Base-by-base conservation (phyloP, 1,140 invertebrate species). In the Lethrus apterus region DNA sequence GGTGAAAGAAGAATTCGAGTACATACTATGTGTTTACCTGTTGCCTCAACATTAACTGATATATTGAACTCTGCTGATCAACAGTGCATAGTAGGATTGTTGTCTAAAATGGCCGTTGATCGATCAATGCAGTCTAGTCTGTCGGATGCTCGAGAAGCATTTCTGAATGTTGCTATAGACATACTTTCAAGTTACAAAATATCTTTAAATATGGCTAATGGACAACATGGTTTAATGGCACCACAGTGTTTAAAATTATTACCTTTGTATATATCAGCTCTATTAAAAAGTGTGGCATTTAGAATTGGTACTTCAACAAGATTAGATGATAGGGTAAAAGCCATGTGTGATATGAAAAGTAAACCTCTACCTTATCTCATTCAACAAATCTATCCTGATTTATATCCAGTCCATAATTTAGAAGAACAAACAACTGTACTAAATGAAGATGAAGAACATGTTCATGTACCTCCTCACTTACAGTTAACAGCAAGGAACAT, bases 51-150 rank as follows among this genome's bases (percentile, higher is more conserved):
- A 57, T 62, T 98, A 29, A 75, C 80, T 2, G 93, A 98, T 56
- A 76, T 99, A 10, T 76, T 96, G 56, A 79, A 88, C 59, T 78
- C 84, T 8, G 95, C 94, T n/a, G 95, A 99, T 70, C 87, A 96
- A 59, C 86, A 97, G 64, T 90, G 90, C 38, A 93, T 99, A 49
- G 75, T 94, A 26, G 89, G 89, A 29, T 68, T 99, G 33, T 72
- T 98, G 15, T 79, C 87, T 1, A 98, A 98, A 80, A 98, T 98
- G 93, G 91, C 93, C 56, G 93, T 96, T 15, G 96, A 99, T 67
- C 77, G 92, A 38, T 91, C 89, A 48, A 72, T 87, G 48, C 76
- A 84, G 30, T 86, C 89, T 8, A 89, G 84, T 29, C 68, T 98
- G 55, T 77, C 80, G 2, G 95, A 99, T 71, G 95, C 95, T 2